Evolutionary conservation across 1,140 invertebrate genomes (phyloP).

Genomic region (Ptiloglossa arizonensis): DNA sequence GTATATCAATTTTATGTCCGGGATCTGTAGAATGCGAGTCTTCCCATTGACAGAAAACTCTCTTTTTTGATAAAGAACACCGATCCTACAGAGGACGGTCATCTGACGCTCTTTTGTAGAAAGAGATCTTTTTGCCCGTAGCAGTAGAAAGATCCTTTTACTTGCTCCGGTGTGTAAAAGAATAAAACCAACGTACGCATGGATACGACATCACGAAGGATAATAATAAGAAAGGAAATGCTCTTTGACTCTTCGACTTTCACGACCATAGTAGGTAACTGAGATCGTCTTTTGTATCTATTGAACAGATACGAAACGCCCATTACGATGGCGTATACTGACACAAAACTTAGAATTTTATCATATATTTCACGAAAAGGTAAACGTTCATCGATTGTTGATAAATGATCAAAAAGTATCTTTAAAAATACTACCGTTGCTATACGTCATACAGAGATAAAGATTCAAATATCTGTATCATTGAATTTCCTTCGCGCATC

Average conservation of each 20-base stretch:
- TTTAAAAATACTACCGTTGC: no score
- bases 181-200: slow-evolving; percentile 47
- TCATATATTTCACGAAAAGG: not conserved
- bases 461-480: no score
- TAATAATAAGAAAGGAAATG: slow-evolving; percentile 44
- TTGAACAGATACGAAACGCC: slow-evolving; percentile 15
- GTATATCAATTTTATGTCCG: not conserved
- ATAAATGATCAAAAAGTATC: not conserved
- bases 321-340: not conserved
- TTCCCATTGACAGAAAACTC: not conserved
- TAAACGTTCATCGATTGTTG: not conserved
- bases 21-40: not conserved
- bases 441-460: no score
- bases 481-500: no score
- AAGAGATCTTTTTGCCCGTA: slow-evolving; percentile 50
- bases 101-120: slow-evolving; percentile 43
- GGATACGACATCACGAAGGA: slow-evolving; percentile 29
- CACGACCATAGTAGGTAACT: not conserved
- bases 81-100: slow-evolving; percentile 41
- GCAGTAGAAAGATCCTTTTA: slow-evolving; percentile 45
- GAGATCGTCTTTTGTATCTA: slow-evolving; percentile 12
- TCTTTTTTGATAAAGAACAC: slow-evolving; percentile 42
- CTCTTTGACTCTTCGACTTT: slow-evolving; percentile 3
- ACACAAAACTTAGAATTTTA: no score
- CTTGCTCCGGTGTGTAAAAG: slow-evolving; percentile 23